Base-by-base conservation (phyloP, 1,140 invertebrate genomes). In the Wiebesia pumilae region DNA sequence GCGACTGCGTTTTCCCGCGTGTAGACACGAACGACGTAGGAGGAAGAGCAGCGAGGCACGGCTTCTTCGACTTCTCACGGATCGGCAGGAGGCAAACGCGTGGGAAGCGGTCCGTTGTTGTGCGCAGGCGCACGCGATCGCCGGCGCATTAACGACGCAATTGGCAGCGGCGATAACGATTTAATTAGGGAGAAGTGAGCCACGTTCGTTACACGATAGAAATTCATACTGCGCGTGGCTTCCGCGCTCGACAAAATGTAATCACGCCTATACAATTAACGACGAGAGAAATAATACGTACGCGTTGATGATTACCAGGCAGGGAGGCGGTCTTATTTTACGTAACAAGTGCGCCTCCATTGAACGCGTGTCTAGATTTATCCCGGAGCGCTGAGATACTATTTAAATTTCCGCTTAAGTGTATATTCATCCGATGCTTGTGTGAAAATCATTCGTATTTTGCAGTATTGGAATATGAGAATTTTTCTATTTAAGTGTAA, bases 131-230 rank as follows among this genome's bases (percentile, higher is more conserved):
- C 54, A 38, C 54, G 78, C 35, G 54, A 75, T 75, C 78, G 54
- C 19, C 33, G 30, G 33, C 51, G 30, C 47, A 58, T 79, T 79
- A 79, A 79, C 19, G 54, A 24, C n/a, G 54, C 51, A 80, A 80
- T 80, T 35, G 78, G 54, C 35, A 65, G 78, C n/a, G 14, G 54
- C 54, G 78, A 79, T 79, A 79, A 58, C 47, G 47, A 79, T 79
- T 79, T 79, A 79, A 79, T 79, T 79, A 79, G 77, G 30, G n/a
- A 58, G 43, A 58, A 58, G 47, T 21, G 27, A 58, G 51, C 12
- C n/a, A 9, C 40, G 10, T 65, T 80, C 78, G 78, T 80, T 65
- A 54, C n/a, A 3, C 47, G 3, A 65, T 38, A 21, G 30, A 80
- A 65, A 38, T 38, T 47, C 33, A 65, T 58, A 40, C 3, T 16